Evolutionary conservation across 2,797 vertebrate species (phyloP), one percentile per base, ranked within the genome.

Genomic region (Tachyglossus aculeatus): DNA sequence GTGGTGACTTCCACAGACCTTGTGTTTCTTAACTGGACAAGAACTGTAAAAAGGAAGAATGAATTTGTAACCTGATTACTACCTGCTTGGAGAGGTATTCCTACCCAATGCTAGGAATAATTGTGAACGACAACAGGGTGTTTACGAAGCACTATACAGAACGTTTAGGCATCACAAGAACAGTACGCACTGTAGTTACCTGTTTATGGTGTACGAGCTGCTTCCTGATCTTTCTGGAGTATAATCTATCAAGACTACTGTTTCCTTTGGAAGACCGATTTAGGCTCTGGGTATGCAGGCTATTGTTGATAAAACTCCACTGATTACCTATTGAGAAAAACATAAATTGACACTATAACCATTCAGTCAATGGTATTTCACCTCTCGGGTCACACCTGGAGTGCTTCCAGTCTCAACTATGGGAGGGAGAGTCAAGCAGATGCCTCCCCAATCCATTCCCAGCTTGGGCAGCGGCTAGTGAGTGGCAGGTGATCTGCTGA

Each of bases 221-320:
- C 64, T 99, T 99, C 83, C 98, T 95, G 85, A 99, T 98, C 92
- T 99, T 99, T 82, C 97, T 94, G n/a, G 97, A 99, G 80, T 98
- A 99, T 33, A 99, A 93, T 32, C 97, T 94, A 31, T 99, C 98
- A 25, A 99, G 93, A 77, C 97, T 99, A 91, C 96, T 98, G 92
- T 90, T 96, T 87, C 96, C 95, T 94, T 99, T 99, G 67, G 96
- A 91, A 11, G 96, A 95, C 67, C 97, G 92, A 90, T 83, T 96
- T 65, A 96, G 89, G 79, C 91, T 97, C 83, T 98, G 97, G 52
- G 96, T 97, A 78, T 99, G 98, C 61, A 99, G 94, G 82, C 92
- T 99, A 80, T 99, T 99, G 70, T 99, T 99, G 87, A 99, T 99
- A 87, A 99, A 99, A 92, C 97, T 99, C 98, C 98, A 99, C 78